Base-by-base conservation (phyloP, 2,797 vertebrate species). In the Hoplostethus atlanticus region DNA sequence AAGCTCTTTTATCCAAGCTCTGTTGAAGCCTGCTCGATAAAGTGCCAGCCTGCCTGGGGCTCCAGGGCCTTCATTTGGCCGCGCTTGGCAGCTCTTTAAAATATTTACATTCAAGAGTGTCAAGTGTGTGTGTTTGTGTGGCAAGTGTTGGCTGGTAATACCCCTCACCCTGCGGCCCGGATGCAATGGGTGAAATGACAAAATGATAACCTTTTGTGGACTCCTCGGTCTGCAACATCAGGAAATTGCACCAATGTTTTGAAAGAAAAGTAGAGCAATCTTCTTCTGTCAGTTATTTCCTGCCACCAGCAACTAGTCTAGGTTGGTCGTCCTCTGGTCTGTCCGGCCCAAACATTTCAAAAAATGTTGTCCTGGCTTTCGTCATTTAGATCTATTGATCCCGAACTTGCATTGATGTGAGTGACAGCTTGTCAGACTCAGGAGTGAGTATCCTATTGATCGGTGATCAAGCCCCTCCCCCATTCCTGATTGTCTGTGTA, bases 101-200 rank as follows among this genome's bases (percentile, higher is more conserved):
- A 57, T 67, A 63, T 77, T 52, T 67, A 72, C 63, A 16, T 36
- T 16, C 34, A 16, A 15, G 12, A 53, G 30, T 53, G 36, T 25
- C 16, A 21, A 17, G 56, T 58, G 56, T 17, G 64, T 21, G 65
- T 1, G 34, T 31, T 21, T 21, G 46, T 51, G 47, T n/a, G 25
- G 25, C 48, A 58, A 52, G 54, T 34, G 55, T 52, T 60, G 63
- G 55, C 64, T 42, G 17, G 58, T 34, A 64, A 53, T 50, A n/a
- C 47, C 53, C 17, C 53, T 34, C 16, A 61, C 67, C 59, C 73
- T 30, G 60, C 21, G 30, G 44, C 55, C 2, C 51, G 10, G 40
- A 59, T 44, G 28, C n/a, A n/a, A n/a, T n/a, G n/a, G n/a, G n/a
- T n/a, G n/a, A n/a, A n/a, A 28, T 28, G 28, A 42, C 15, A 17